Evolutionary conservation across 2,113 vertebrate species (phyloP).

Genomic region (Seriola quinqueradiata): DNA sequence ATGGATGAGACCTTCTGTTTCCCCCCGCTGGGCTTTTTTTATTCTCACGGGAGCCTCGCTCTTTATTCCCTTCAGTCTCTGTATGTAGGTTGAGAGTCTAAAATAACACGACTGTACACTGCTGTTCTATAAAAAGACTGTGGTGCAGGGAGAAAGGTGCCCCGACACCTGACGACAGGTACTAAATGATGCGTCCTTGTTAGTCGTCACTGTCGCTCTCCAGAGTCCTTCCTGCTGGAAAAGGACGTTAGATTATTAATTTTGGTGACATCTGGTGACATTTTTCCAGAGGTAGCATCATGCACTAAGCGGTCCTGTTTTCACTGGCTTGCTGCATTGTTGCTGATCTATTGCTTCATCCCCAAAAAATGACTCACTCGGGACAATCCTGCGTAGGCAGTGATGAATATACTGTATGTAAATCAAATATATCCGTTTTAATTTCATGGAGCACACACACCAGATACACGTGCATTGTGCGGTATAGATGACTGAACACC

Average conservation of each 20-base stretch:
- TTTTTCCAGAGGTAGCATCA: not conserved
- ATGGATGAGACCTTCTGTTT: slow-evolving; percentile 11
- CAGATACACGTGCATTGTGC: not conserved
- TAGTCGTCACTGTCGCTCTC: slow-evolving; percentile 7
- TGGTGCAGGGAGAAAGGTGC: slow-evolving; percentile 22
- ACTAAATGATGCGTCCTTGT: slow-evolving; percentile 23
- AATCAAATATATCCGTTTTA: not conserved
- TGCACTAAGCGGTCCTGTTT: not conserved
- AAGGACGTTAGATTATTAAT: slow-evolving; percentile 7
- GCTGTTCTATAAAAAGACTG: slow-evolving; percentile 61
- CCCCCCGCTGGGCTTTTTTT: not conserved
- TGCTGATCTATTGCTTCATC: slow-evolving; percentile 37
- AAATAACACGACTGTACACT: slow-evolving; percentile 21
- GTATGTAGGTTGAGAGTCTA: slow-evolving; percentile 45
- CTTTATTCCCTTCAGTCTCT: not conserved
- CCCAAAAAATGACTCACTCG: slow-evolving; percentile 38
- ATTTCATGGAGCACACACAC: not conserved
- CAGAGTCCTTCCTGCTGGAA: not conserved
- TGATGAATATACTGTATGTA: slow-evolving; percentile 16
- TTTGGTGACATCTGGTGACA: slow-evolving; percentile 5
- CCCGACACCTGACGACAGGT: slow-evolving; percentile 45
- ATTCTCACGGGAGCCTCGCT: not conserved
- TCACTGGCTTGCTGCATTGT: not conserved
- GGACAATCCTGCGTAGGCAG: slow-evolving; percentile 38
- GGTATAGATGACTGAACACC: not conserved